Percentiles rank a stretch among this genome's conserved stretches.
These are phyloP conservation scores for Thalassoma bifasciatum DNA, from an alignment of 2,113 vertebrate species.

Conservation along the genomic window DNA sequence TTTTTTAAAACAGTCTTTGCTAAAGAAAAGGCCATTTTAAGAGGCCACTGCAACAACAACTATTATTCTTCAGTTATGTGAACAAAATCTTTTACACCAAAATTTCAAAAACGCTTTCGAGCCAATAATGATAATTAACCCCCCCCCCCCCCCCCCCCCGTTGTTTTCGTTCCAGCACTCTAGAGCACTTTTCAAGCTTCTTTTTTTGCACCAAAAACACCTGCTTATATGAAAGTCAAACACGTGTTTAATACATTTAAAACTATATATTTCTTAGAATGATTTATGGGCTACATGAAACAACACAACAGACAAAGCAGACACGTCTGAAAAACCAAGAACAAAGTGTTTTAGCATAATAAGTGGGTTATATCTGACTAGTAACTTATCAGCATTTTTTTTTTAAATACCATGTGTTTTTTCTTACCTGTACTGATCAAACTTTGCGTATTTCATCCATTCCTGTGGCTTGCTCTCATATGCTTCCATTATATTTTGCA, in stretches of 20 bases:
- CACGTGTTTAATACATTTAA: not conserved
- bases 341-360: conserved; percentile 33
- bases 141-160: too few relatives aligned
- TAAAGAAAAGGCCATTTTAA: too few relatives aligned
- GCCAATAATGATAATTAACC: too few relatives aligned
- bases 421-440: conserved; percentile 92
- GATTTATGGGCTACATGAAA: not conserved
- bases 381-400: not conserved
- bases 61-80: too few relatives aligned
- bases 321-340: not conserved
- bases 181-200: too few relatives aligned
- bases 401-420: not conserved
- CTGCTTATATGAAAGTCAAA: not conserved
- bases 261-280: not conserved
- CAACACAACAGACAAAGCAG: not conserved
- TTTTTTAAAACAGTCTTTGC: too few relatives aligned
- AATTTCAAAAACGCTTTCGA: too few relatives aligned
- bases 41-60: too few relatives aligned
- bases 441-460: conserved; percentile 89
- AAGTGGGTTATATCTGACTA: conserved; percentile 1
- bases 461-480: conserved; percentile 91
- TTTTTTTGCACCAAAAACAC: not conserved
- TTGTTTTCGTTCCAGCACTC: too few relatives aligned
- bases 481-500: conserved; percentile 90
- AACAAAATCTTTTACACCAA: too few relatives aligned